A percentile compares a stretch with the other conserved stretches of the same genome.
phyloP scores from a whole-genome alignment of 2,888 invertebrate genomes.

The Sepioteuthis lessoniana region DNA sequence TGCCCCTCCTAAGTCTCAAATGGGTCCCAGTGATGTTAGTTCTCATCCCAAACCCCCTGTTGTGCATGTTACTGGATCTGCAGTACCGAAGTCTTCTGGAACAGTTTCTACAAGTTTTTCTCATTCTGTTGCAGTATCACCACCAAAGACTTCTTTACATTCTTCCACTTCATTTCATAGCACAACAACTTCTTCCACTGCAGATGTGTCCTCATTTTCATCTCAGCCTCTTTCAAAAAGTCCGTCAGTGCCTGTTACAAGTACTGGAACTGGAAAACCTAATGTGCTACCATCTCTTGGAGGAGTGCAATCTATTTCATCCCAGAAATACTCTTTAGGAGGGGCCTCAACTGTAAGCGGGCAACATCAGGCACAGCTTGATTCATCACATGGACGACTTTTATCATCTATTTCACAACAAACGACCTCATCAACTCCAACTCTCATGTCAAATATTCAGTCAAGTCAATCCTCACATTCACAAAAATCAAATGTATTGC shows the following conservation, averaged over 20 bases:
- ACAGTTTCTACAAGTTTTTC: neutral
- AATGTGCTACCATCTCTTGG: neutral
- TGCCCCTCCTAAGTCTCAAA: constrained; percentile 24
- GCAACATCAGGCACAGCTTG: neutral
- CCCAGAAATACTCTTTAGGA: too few species aligned
- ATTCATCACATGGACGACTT: neutral
- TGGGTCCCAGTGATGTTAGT: neutral
- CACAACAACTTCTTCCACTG: neutral
- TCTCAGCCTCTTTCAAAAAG: neutral
- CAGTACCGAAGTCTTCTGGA: neutral
- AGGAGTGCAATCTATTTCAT: neutral
- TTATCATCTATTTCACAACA: neutral
- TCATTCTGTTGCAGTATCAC: constrained; percentile 2
- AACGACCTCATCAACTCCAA: neutral
- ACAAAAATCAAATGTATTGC: neutral
- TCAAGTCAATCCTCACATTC: neutral
- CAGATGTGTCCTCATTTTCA: neutral
- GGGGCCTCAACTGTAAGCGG: neutral
- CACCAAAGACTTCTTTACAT: constrained; percentile 37
- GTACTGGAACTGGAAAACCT: neutral
- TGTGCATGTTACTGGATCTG: constrained; percentile 39
- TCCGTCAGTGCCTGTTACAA: neutral
- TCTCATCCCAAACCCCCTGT: constrained; percentile 36
- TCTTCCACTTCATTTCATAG: neutral
- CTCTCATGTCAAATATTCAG: neutral